Percentiles rank a stretch among this genome's conserved stretches.
phyloP scores from a whole-genome alignment of 2,113 vertebrate genomes.

The Cyphotilapia sp. region DNA sequence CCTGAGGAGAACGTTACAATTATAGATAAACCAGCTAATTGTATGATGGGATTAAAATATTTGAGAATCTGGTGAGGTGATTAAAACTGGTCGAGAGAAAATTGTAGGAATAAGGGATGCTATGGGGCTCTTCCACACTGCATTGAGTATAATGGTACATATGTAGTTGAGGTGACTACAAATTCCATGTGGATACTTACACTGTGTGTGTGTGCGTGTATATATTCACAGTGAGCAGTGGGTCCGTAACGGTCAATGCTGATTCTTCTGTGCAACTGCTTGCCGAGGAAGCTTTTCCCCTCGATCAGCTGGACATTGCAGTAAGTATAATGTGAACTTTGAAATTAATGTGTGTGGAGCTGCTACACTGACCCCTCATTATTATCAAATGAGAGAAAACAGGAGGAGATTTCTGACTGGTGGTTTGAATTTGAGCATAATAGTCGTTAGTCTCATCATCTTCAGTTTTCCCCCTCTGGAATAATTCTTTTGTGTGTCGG shows the following conservation, averaged over 20 bases:
- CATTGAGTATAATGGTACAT: neutral
- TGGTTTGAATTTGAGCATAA: neutral
- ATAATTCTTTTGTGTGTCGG: neutral
- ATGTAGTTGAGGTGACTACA: neutral
- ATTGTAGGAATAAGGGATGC: neutral
- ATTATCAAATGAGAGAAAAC: neutral
- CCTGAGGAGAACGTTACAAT: neutral
- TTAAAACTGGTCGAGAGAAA: neutral
- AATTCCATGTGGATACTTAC: neutral
- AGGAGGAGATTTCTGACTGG: neutral
- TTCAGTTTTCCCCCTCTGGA: neutral
- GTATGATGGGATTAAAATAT: neutral
- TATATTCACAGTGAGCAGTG: slow-evolving; percentile 81
- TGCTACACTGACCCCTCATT: neutral
- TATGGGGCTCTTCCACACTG: neutral
- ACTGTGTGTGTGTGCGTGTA: neutral
- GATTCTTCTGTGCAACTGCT: slow-evolving; percentile 90
- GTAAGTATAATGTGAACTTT: slow-evolving; percentile 70
- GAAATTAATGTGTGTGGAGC: neutral
- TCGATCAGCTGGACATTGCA: slow-evolving; percentile 85
- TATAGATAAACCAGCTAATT: neutral
- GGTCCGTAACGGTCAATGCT: slow-evolving; percentile 84
- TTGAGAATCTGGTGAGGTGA: neutral
- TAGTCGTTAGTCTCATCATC: neutral
- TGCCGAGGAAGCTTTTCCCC: slow-evolving; percentile 81